phyloP scores from a whole-genome alignment of 2,888 invertebrate species.

The Mythimna impura region DNA sequence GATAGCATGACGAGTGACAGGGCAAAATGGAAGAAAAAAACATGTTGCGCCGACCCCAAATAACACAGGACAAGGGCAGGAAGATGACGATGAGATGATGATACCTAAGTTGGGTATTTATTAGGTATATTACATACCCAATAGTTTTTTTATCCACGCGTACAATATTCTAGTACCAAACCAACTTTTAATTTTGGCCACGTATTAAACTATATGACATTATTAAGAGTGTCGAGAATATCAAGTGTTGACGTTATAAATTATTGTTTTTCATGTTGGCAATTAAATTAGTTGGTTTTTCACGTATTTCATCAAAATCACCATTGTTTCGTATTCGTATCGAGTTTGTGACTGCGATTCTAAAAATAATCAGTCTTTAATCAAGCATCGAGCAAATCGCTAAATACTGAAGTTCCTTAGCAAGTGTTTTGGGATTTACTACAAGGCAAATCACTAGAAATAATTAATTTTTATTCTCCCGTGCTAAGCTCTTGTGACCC shows the following conservation, averaged over 20 bases:
- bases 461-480: constrained; percentile 19
- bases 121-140: no score
- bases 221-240: constrained; percentile 21
- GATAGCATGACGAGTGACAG: no score
- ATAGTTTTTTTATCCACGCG: no score
- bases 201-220: background rate
- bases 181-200: background rate
- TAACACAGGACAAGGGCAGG: no score
- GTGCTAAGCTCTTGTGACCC: background rate
- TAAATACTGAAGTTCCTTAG: constrained; percentile 28
- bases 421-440: constrained; percentile 18
- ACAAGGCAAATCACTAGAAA: constrained; percentile 4
- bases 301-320: constrained; percentile 58
- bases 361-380: constrained; percentile 52
- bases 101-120: no score
- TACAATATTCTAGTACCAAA: no score
- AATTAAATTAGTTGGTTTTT: constrained; percentile 39
- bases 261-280: constrained; percentile 41
- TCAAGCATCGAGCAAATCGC: constrained; percentile 30
- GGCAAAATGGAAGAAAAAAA: no score
- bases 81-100: no score
- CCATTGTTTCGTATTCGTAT: constrained; percentile 58
- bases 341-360: constrained; percentile 47
- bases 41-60: no score
- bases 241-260: constrained; percentile 35